Percentiles rank a stretch among this genome's conserved stretches.
These are phyloP conservation scores for Virgularia gustaviana DNA, from an alignment of 92 coral and sea anemone genomes.

Conservation along the genomic window DNA sequence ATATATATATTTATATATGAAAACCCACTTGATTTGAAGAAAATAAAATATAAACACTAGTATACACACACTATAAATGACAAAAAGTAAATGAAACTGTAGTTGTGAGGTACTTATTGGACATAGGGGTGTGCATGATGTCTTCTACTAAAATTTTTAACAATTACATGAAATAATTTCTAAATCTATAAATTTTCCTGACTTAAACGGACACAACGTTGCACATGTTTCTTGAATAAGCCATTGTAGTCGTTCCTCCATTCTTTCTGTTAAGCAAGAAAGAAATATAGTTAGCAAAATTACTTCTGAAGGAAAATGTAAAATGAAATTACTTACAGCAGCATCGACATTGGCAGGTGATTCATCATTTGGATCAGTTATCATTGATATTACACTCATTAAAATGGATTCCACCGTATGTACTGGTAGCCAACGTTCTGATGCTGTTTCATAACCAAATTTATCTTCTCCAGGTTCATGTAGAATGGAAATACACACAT, in stretches of 20 bases:
- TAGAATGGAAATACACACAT: conserved; percentile 92
- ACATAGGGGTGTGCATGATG: background rate
- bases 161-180: conserved; percentile 2
- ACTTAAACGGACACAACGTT: conserved; percentile 71
- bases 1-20: background rate
- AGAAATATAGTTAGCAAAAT: background rate
- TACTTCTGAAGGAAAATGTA: background rate
- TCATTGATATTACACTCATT: conserved; percentile 93
- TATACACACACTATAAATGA: background rate
- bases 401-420: conserved; percentile 90
- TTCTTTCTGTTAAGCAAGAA: conserved; percentile 70
- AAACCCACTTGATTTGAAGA: background rate
- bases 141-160: background rate
- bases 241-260: conserved; percentile 81
- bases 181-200: conserved; percentile 59
- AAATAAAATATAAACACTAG: background rate
- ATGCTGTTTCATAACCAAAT: conserved; percentile 84
- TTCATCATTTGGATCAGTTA: conserved; percentile 99
- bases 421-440: conserved; percentile 92
- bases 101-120: too few relatives aligned
- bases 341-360: conserved; percentile 99
- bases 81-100: background rate
- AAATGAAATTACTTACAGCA: conserved; percentile 66
- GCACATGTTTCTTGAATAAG: conserved; percentile 83
- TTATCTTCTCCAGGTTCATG: conserved; percentile 99